phyloP scores from a whole-genome alignment of 1,140 invertebrate genomes.

The Phenacoccus solenopsis region DNA sequence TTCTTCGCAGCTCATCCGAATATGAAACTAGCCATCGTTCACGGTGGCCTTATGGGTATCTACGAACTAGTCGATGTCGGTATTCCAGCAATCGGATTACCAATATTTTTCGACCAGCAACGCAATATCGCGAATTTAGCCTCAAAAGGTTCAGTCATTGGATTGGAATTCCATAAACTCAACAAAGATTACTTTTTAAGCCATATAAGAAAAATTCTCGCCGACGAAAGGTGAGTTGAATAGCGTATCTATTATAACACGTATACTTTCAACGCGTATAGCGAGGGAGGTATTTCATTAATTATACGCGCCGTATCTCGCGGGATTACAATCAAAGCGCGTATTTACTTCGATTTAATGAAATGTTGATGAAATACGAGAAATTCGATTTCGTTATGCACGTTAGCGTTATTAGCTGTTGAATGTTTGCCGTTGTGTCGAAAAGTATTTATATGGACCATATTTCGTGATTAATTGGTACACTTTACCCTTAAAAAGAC shows the following conservation, averaged over 20 bases:
- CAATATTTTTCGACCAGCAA: slow-evolving; percentile 43
- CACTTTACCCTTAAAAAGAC: too few species aligned
- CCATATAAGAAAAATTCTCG: background rate
- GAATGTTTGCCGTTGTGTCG: background rate
- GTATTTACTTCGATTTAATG: background rate
- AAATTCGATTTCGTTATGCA: too few species aligned
- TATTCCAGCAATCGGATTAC: slow-evolving; percentile 47
- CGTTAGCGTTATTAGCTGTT: background rate
- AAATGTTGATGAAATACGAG: too few species aligned
- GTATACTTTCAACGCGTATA: too few species aligned
- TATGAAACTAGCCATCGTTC: slow-evolving; percentile 45
- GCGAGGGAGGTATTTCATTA: background rate
- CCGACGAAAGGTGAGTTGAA: background rate
- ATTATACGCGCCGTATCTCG: too few species aligned
- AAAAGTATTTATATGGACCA: too few species aligned
- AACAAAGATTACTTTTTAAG: background rate
- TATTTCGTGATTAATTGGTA: too few species aligned
- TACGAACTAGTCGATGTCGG: slow-evolving; percentile 42
- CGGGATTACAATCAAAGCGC: background rate
- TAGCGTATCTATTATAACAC: too few species aligned
- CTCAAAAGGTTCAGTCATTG: slow-evolving; percentile 7
- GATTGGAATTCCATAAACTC: background rate
- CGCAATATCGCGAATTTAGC: slow-evolving; percentile 21
- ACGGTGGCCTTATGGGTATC: slow-evolving; percentile 45
- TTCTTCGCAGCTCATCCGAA: slow-evolving; percentile 35